Percentiles rank a stretch among this genome's conserved stretches.
Evolutionary conservation across 2,113 vertebrate genomes (phyloP).

Genomic region (Bagarius yarrelli): DNA sequence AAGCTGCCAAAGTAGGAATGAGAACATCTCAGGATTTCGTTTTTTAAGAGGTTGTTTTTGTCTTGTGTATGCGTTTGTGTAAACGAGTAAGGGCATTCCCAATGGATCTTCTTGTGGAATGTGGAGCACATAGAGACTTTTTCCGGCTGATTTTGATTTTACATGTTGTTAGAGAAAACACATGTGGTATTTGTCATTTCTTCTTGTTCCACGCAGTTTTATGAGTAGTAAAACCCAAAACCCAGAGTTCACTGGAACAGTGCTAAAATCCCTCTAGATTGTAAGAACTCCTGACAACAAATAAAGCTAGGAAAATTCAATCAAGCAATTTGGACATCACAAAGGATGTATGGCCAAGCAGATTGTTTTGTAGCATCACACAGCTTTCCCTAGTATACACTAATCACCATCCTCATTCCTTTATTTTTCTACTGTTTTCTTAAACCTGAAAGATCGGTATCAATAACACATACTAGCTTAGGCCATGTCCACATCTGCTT

Average conservation of each 20-base stretch:
- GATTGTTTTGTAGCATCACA: not conserved
- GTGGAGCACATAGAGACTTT: not conserved
- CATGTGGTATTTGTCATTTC: conserved; percentile 14
- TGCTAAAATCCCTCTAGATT: not conserved
- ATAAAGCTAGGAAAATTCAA: no score
- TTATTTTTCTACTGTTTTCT: not conserved
- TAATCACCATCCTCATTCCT: not conserved
- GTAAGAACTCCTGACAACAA: no score
- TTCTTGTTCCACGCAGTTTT: not conserved
- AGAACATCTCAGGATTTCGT: not conserved
- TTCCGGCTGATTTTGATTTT: conserved; percentile 10
- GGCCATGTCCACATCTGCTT: not conserved
- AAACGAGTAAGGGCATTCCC: not conserved
- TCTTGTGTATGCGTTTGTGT: not conserved
- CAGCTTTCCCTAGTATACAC: not conserved
- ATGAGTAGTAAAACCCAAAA: not conserved
- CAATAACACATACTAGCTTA: not conserved
- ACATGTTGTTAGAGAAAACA: not conserved
- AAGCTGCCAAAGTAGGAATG: not conserved
- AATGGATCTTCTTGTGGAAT: conserved; percentile 10
- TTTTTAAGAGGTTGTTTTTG: not conserved
- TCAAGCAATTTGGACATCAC: no score
- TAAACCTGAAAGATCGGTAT: no score
- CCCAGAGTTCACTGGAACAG: not conserved
- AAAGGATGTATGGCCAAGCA: not conserved